phyloP scores from a whole-genome alignment of 2,797 vertebrate genomes.

The Cossypha caffra region DNA sequence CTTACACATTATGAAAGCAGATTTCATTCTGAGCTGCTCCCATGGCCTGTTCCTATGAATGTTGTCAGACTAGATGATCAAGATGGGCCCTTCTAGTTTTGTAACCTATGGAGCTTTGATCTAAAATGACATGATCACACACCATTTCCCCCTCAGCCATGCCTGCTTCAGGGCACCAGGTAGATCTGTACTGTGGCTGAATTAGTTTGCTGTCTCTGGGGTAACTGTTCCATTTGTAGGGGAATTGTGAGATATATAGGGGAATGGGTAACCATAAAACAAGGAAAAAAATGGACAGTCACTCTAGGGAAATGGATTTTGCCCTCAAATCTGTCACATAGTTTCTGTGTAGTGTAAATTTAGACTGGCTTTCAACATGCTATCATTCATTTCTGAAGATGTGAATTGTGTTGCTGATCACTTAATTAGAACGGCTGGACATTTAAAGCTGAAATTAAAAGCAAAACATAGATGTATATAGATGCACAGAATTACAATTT shows the following conservation, averaged over 20 bases:
- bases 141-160: conserved; percentile 11
- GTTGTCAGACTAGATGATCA: conserved; percentile 57
- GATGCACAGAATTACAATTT: background rate
- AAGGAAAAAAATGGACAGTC: background rate
- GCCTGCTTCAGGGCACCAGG: background rate
- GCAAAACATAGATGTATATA: background rate
- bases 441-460: background rate
- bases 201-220: background rate
- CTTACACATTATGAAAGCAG: conserved; percentile 39
- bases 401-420: background rate
- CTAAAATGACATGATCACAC: background rate
- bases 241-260: background rate
- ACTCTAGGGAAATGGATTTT: background rate
- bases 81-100: conserved; percentile 18
- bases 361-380: background rate
- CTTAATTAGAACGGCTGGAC: background rate
- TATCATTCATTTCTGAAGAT: background rate
- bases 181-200: background rate
- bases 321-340: background rate
- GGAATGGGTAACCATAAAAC: background rate
- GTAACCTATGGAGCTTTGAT: conserved; percentile 26
- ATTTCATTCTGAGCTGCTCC: background rate
- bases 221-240: background rate
- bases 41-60: background rate
- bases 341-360: background rate